These are phyloP conservation scores for Drosophila busckii DNA, from an alignment of 1,140 invertebrate species.

Conservation along the genomic window DNA sequence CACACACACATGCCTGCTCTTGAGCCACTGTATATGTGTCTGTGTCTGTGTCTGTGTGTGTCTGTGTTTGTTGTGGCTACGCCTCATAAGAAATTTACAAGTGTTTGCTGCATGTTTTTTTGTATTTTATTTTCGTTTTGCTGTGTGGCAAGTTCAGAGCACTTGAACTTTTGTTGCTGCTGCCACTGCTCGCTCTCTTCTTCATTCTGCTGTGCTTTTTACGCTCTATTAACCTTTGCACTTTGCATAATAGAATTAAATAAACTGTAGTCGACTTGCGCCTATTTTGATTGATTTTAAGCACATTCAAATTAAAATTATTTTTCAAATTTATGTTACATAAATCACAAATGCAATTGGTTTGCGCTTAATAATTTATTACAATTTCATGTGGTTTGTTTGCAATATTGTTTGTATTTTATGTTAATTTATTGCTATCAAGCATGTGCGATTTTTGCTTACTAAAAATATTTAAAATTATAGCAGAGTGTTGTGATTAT, in stretches of 20 bases:
- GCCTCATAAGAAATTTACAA: conserved; percentile 68
- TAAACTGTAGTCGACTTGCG: background rate
- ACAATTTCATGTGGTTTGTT: conserved; percentile 20
- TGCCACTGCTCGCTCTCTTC: background rate
- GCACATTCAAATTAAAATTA: background rate
- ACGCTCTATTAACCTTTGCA: conserved; percentile 1
- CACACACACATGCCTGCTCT: conserved; percentile 24
- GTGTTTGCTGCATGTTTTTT: conserved; percentile 19
- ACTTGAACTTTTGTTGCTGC: conserved; percentile 42
- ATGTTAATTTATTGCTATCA: background rate
- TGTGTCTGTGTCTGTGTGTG: conserved; percentile 8
- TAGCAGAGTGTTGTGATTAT: too few relatives aligned
- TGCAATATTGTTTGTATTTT: conserved; percentile 1
- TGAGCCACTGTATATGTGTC: too few relatives aligned
- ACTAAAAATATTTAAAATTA: conserved; percentile 34
- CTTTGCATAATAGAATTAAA: background rate
- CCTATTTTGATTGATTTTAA: conserved; percentile 1
- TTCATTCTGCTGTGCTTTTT: background rate
- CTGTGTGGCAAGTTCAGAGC: conserved; percentile 36
- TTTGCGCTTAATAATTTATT: conserved; percentile 64
- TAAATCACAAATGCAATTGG: conserved; percentile 57
- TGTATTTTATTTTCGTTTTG: background rate
- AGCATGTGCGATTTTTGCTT: too few relatives aligned
- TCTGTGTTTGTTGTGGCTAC: conserved; percentile 10
- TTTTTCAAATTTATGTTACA: conserved; percentile 18